A percentile compares a stretch with the other conserved stretches of the same genome.
phyloP scores from a whole-genome alignment of 2,113 vertebrate species.

The Cochlearius cochlearius region DNA sequence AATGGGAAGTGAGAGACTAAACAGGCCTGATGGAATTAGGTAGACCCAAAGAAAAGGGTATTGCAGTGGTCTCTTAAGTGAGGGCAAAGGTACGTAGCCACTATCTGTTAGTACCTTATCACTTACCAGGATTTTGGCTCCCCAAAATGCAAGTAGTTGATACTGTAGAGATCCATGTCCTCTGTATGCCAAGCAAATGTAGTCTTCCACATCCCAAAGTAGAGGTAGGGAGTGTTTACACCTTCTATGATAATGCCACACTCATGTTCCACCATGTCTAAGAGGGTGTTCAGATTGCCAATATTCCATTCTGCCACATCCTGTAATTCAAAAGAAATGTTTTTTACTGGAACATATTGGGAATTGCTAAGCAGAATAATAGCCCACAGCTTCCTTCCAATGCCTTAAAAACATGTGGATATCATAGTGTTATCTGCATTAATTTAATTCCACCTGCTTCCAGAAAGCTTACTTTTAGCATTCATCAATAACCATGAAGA shows the following conservation, averaged over 20 bases:
- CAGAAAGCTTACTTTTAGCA: neutral
- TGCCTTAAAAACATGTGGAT: neutral
- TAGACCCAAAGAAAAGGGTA: neutral
- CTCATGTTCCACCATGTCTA: conserved; percentile 98
- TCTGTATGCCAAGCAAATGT: conserved; percentile 99
- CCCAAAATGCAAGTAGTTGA: conserved; percentile 98
- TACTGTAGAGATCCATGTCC: conserved; percentile 99
- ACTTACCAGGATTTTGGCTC: conserved; percentile 96
- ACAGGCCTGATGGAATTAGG: neutral
- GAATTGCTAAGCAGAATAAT: neutral
- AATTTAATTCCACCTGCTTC: neutral
- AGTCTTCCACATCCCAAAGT: conserved; percentile 99
- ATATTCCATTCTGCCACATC: conserved; percentile 95
- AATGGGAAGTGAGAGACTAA: neutral
- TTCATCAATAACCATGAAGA: neutral
- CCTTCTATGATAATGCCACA: conserved; percentile 98
- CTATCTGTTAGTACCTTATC: neutral
- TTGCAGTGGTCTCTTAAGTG: neutral
- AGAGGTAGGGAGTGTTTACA: conserved; percentile 97
- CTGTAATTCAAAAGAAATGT: conserved; percentile 52
- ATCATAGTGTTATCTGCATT: neutral
- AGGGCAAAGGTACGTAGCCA: neutral
- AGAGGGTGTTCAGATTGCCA: conserved; percentile 87
- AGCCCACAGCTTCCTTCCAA: neutral
- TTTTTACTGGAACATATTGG: neutral